Evolutionary conservation across 2,888 invertebrate species (phyloP), one percentile per base, ranked within the genome.

Genomic region (Lithophane socia): DNA sequence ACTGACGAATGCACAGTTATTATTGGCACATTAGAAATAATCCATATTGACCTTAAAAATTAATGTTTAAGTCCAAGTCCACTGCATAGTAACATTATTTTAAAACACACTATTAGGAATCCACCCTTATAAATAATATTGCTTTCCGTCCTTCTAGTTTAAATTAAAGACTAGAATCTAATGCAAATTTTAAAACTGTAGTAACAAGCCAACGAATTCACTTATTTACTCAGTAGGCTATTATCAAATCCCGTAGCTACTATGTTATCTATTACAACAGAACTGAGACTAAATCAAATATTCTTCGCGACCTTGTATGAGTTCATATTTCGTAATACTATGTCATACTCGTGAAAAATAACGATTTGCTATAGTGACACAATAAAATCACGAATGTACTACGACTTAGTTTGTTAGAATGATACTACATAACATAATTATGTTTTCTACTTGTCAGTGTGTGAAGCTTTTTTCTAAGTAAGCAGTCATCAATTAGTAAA

Each of bases 221-320:
- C 24, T 52, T 65, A 80, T 73, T 52, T 65, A 47, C 37, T 24
- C 7, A 64, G 3, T 21, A 56, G 21, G 21, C 52, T 52, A 64
- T 37, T 18, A 78, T 77, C 3, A 54, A 79, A 60, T 52, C 29
- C 21, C 21, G 18, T 21, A 21, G 2, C 2, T 37, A 67, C 18
- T 52, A 24, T 52, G 49, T 71, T 72, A 79, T 61, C 78, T 77
- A 10, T n/a, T 52, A 77, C 47, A 42, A 21, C 76, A 29, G 29
- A 54, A 63, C 37, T 47, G 37, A 61, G 5, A 63, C 52, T 54
- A 54, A 65, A 52, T 37, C 24, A 72, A 72, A 73, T 47, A 61
- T 42, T 24, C 3, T 3, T 44, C 18, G 24, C 13, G 58, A 54
- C 72, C 72, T 65, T 72, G 37, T 61, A n/a, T 8, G 24, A 60